These are phyloP conservation scores for Xiphophorus maculatus DNA, from an alignment of 2,113 vertebrate species.

Conservation along the genomic window DNA sequence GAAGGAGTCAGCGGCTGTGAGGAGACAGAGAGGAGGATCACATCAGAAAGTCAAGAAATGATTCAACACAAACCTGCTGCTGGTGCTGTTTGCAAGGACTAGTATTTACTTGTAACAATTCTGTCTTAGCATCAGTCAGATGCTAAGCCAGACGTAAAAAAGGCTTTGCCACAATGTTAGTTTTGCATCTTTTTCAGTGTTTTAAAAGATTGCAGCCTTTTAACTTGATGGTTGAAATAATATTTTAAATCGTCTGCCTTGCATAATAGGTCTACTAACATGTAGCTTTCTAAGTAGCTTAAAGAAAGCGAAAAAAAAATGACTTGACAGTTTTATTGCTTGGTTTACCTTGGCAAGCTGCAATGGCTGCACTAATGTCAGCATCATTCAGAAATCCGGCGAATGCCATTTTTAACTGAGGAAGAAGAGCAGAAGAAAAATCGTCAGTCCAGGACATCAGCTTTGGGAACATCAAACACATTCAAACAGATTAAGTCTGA, in stretches of 20 bases:
- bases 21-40: slow-evolving; percentile 7
- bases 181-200: not conserved
- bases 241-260: not conserved
- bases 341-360: slow-evolving; percentile 79
- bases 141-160: no score
- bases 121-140: no score
- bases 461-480: slow-evolving; percentile 11
- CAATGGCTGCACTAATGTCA: slow-evolving; percentile 85
- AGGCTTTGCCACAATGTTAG: not conserved
- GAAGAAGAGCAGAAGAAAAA: slow-evolving; percentile 58
- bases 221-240: not conserved
- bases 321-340: not conserved
- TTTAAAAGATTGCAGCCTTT: not conserved
- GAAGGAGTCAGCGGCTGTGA: slow-evolving; percentile 84
- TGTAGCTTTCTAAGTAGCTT: not conserved
- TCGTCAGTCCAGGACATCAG: slow-evolving; percentile 43
- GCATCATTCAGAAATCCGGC: slow-evolving; percentile 76
- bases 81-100: not conserved
- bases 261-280: not conserved
- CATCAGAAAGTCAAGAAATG: not conserved
- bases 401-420: slow-evolving; percentile 79
- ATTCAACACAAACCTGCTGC: not conserved
- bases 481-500: slow-evolving; percentile 18
- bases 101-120: not conserved
- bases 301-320: not conserved